Evolutionary conservation across 1,140 invertebrate species (phyloP).

Genomic region (Augochlora pura): DNA sequence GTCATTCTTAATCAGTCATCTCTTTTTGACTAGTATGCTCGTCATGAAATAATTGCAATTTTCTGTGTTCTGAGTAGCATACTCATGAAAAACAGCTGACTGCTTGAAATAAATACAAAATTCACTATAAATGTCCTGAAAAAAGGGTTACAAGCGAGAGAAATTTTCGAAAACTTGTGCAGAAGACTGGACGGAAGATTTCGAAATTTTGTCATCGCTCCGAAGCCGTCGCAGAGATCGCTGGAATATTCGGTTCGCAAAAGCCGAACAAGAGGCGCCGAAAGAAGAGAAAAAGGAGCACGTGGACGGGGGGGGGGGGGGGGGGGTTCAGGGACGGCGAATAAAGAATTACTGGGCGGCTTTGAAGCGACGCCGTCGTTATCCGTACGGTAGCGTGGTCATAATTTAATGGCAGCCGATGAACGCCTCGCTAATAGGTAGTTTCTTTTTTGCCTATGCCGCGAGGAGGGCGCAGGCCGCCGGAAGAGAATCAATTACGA

Average conservation of each 20-base stretch:
- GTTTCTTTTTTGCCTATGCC: slow-evolving; percentile 55
- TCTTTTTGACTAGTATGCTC: too few relatives aligned
- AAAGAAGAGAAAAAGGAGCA: neutral
- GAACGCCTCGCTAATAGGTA: slow-evolving; percentile 58
- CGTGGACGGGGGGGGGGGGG: neutral
- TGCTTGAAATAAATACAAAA: too few relatives aligned
- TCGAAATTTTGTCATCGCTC: too few relatives aligned
- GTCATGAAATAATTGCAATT: too few relatives aligned
- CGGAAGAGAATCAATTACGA: slow-evolving; percentile 66
- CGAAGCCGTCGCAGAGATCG: neutral
- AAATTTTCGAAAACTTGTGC: too few relatives aligned
- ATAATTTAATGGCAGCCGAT: slow-evolving; percentile 62
- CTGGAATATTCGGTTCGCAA: neutral
- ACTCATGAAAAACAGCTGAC: too few relatives aligned
- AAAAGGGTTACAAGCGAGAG: too few relatives aligned
- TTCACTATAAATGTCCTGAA: too few relatives aligned
- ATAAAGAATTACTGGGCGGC: slow-evolving; percentile 14
- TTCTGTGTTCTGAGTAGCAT: too few relatives aligned
- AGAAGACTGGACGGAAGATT: too few relatives aligned
- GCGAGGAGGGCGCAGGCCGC: slow-evolving; percentile 28
- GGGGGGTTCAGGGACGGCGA: neutral
- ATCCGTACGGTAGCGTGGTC: slow-evolving; percentile 24
- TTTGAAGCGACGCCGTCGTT: slow-evolving; percentile 34
- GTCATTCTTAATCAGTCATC: too few relatives aligned
- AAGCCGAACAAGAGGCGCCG: neutral